phyloP scores from a whole-genome alignment of 2,888 invertebrate genomes.

The Zootermopsis nevadensis region DNA sequence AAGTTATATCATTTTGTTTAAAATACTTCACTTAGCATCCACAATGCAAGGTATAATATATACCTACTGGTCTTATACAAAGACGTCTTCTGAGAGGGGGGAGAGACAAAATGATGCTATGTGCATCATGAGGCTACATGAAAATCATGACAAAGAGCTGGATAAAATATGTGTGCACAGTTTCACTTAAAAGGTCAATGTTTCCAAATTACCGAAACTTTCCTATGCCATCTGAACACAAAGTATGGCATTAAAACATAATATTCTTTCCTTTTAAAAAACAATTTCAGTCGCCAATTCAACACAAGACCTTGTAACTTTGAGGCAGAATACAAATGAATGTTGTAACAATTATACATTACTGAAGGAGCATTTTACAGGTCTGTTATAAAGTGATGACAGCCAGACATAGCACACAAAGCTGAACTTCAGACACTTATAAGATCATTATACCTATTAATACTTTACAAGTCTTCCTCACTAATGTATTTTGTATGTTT shows the following conservation, averaged over 20 bases:
- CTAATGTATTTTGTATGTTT: too few relatives aligned
- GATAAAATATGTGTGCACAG: background rate
- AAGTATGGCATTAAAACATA: background rate
- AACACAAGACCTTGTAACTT: background rate
- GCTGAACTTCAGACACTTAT: background rate
- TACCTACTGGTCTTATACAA: background rate
- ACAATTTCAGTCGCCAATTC: background rate
- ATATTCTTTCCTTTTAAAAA: background rate
- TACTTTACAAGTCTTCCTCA: background rate
- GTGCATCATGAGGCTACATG: background rate
- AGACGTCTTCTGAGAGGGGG: background rate
- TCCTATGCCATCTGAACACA: background rate
- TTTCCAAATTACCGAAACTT: background rate
- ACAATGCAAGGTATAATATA: background rate
- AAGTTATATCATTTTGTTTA: constrained; percentile 51
- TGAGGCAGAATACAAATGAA: background rate
- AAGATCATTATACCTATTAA: background rate
- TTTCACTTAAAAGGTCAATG: background rate
- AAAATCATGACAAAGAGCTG: background rate
- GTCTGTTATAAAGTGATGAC: background rate
- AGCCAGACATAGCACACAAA: background rate
- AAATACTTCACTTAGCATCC: background rate
- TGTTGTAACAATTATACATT: background rate
- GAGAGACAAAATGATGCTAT: background rate
- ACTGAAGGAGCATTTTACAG: constrained; percentile 7